These are phyloP conservation scores for Pelochelys cantorii DNA, from an alignment of 2,797 vertebrate genomes.

Conservation along the genomic window DNA sequence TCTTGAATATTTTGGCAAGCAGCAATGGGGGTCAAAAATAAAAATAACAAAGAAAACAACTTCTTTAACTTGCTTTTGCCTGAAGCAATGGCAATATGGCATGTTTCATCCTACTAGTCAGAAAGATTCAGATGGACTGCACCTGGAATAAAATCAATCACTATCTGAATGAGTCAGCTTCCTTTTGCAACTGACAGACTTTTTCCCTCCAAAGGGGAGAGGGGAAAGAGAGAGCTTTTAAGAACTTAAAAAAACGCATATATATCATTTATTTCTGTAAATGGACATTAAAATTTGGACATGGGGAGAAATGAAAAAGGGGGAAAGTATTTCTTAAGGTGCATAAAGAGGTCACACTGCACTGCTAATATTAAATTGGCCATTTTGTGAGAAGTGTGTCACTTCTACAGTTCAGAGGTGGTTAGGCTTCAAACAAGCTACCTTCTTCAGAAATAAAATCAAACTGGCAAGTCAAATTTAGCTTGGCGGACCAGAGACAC, in stretches of 20 bases:
- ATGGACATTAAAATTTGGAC: not conserved
- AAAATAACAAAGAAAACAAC: not conserved
- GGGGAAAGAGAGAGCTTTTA: not conserved
- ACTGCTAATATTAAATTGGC: not conserved
- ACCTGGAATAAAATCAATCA: constrained; percentile 17
- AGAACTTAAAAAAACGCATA: not conserved
- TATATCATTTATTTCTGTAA: not conserved
- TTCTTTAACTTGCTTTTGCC: constrained; percentile 61
- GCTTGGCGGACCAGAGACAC: constrained; percentile 12
- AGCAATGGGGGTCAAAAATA: constrained; percentile 60
- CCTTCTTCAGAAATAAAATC: not conserved
- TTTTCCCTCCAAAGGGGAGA: not conserved
- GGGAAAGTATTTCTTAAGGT: not conserved
- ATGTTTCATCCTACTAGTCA: constrained; percentile 56
- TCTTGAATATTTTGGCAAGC: constrained; percentile 66
- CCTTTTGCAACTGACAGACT: constrained; percentile 40
- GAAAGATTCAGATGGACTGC: constrained; percentile 54
- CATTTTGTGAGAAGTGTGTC: not conserved
- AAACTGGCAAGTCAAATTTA: constrained; percentile 25
- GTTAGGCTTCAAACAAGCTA: constrained; percentile 1
- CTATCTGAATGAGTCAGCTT: not conserved
- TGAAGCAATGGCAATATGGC: constrained; percentile 28
- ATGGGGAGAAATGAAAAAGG: not conserved
- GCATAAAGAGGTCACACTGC: constrained; percentile 3
- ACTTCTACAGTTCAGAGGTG: not conserved